Evolutionary conservation across 1,140 invertebrate genomes (phyloP).

Genomic region (Drosophila persimilis): DNA sequence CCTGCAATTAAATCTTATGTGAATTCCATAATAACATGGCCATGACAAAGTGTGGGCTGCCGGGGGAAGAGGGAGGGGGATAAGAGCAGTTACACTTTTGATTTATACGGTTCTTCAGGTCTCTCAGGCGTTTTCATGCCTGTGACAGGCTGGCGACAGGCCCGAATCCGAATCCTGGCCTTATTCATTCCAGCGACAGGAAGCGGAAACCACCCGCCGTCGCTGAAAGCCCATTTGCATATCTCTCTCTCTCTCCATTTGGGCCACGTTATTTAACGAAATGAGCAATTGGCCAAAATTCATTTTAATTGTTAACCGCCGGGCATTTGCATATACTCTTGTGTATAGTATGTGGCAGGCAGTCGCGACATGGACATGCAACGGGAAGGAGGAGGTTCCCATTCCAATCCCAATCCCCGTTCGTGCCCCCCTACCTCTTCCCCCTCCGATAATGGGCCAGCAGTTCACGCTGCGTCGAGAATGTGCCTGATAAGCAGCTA

Average conservation of each 20-base stretch:
- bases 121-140: conserved; percentile 69
- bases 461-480: conserved; percentile 70
- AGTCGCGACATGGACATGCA: no score
- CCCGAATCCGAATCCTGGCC: conserved; percentile 50
- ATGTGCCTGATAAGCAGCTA: conserved; percentile 76
- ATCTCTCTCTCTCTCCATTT: conserved; percentile 33
- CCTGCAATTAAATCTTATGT: conserved; percentile 77
- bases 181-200: conserved; percentile 59
- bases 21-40: conserved; percentile 78
- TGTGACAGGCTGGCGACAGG: conserved; percentile 74
- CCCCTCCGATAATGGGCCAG: conserved; percentile 55
- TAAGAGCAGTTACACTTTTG: conserved; percentile 64
- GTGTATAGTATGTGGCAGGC: no score
- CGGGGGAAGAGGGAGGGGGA: background rate
- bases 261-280: conserved; percentile 58
- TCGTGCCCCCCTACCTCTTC: background rate
- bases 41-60: conserved; percentile 64
- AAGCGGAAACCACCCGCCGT: conserved; percentile 65
- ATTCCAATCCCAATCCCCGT: background rate
- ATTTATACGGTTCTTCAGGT: conserved; percentile 77
- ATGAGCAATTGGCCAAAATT: conserved; percentile 80
- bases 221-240: conserved; percentile 70
- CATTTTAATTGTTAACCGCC: conserved; percentile 67
- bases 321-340: conserved; percentile 53
- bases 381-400: background rate